Percentiles rank a stretch among this genome's conserved stretches.
These are phyloP conservation scores for Synergus laeviventris DNA, from an alignment of 2,888 invertebrate species.

Conservation along the genomic window DNA sequence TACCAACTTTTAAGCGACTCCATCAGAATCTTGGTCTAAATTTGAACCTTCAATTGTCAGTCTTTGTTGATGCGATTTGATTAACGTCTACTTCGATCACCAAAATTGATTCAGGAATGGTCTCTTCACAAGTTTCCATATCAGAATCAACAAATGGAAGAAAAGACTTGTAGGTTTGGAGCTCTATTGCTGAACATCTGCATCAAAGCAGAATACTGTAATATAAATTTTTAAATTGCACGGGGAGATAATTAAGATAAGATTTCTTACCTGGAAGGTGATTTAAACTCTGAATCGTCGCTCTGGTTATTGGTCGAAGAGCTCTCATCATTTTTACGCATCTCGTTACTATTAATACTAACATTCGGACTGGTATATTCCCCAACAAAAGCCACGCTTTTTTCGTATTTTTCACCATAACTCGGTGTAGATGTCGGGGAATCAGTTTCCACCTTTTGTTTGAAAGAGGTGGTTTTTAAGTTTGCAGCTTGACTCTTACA, in stretches of 20 bases:
- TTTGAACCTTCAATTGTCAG: background rate
- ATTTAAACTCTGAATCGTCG: background rate
- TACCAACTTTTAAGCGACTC: background rate
- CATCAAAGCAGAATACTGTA: background rate
- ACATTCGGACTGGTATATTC: background rate
- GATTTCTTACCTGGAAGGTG: background rate
- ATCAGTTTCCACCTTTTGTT: background rate
- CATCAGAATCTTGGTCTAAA: background rate
- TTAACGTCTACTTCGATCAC: conserved; percentile 67
- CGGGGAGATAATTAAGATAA: background rate
- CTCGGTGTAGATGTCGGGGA: background rate
- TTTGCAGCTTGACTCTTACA: background rate
- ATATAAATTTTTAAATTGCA: background rate
- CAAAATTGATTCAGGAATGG: conserved; percentile 59
- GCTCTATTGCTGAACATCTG: background rate
- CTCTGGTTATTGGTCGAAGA: background rate
- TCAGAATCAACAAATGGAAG: background rate
- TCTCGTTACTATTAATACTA: background rate
- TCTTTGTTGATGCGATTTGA: conserved; percentile 46
- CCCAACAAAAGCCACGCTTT: background rate
- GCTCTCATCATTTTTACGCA: background rate
- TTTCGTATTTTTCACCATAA: background rate
- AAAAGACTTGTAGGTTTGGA: background rate
- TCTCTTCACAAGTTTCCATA: background rate
- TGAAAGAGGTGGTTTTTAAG: background rate